A percentile compares a stretch with the other conserved stretches of the same genome.
Evolutionary conservation across 1,140 invertebrate genomes (phyloP).

Genomic region (Sitodiplosis mosellana): DNA sequence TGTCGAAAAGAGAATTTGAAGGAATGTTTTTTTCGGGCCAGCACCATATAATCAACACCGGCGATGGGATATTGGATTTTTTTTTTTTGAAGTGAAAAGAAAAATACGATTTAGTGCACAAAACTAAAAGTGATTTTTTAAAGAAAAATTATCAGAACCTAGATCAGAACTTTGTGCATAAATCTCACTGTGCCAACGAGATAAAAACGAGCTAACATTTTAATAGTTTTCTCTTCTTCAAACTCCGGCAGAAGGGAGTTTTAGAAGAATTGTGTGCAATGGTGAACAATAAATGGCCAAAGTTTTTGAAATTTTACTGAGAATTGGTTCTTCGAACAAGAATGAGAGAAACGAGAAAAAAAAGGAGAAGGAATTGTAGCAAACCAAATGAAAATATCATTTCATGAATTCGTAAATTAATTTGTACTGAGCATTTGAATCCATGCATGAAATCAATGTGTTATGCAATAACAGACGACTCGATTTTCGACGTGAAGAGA

Average conservation of each 20-base stretch:
- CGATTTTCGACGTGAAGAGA: background rate
- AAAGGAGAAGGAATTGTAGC: background rate
- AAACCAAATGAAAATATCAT: slow-evolving; percentile 4
- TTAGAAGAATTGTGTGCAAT: background rate
- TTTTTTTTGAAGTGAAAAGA: background rate
- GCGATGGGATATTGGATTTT: background rate
- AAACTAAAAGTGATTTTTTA: background rate
- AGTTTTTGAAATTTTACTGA: no score
- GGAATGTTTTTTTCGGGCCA: background rate
- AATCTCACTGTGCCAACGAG: no score
- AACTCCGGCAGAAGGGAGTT: background rate
- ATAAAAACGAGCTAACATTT: no score
- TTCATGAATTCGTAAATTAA: background rate
- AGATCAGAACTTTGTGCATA: no score
- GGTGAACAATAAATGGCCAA: no score
- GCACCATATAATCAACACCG: background rate
- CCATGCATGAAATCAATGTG: background rate
- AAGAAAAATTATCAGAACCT: background rate
- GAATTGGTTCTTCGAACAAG: no score
- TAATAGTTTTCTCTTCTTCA: slow-evolving; percentile 1
- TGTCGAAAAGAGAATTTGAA: background rate
- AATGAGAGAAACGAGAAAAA: no score
- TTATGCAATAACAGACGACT: background rate
- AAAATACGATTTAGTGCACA: background rate
- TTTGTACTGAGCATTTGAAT: slow-evolving; percentile 1